Conservation (phyloP, 2,888 invertebrate genomes). For the Epirrita christyi region DNA sequence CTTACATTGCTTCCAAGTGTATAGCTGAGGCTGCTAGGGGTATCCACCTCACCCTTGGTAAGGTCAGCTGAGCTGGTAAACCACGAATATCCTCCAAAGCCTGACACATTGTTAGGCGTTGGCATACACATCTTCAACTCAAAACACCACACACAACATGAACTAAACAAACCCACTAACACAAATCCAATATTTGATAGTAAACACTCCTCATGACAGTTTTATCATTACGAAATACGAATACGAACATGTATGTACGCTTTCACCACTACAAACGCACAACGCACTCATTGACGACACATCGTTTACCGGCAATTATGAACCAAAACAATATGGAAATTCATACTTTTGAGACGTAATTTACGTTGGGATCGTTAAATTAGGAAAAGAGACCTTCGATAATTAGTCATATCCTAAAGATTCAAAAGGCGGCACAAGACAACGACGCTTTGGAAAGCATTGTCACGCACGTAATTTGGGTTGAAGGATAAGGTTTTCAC, state of each 20-base stretch:
- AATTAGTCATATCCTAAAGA: constrained; percentile 67
- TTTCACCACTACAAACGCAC: constrained; percentile 81
- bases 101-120: constrained; percentile 81
- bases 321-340: constrained; percentile 47
- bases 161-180: constrained; percentile 72
- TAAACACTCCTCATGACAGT: constrained; percentile 83
- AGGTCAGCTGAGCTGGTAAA: constrained; percentile 80
- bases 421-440: constrained; percentile 76
- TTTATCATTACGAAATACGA: constrained; percentile 76
- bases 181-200: constrained; percentile 76
- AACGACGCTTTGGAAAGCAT: constrained; percentile 76
- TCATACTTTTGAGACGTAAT: constrained; percentile 44
- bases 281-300: constrained; percentile 72
- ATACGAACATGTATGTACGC: constrained; percentile 78
- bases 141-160: constrained; percentile 56
- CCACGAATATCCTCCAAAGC: constrained; percentile 83
- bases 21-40: constrained; percentile 79
- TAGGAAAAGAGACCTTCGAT: constrained; percentile 49
- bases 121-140: constrained; percentile 81
- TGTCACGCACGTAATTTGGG: constrained; percentile 70
- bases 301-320: constrained; percentile 58
- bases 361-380: constrained; percentile 44
- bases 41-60: constrained; percentile 80
- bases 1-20: constrained; percentile 80
- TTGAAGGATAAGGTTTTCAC: constrained; percentile 42